A percentile compares a stretch with the other conserved stretches of the same genome.
Evolutionary conservation across 64 coral and sea anemone genomes (phyloP).

Genomic region (Stichodactyla mertensii): DNA sequence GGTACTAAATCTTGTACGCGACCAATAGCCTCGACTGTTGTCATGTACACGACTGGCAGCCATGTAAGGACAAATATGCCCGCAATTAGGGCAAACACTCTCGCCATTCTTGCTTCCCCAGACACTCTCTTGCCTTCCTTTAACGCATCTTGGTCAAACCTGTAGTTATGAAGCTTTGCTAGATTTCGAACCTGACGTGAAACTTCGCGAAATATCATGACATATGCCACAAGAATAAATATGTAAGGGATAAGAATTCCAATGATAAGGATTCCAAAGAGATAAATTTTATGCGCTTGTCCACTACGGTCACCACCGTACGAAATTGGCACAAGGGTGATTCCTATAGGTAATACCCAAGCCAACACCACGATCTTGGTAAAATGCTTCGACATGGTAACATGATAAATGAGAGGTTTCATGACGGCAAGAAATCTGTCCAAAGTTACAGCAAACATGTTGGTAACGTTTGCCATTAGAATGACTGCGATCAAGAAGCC

Average conservation of each 20-base stretch:
- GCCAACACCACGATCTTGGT: conserved; percentile 52
- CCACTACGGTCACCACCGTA: conserved; percentile 14
- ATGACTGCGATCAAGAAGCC: conserved; percentile 54
- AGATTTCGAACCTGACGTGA: conserved; percentile 52
- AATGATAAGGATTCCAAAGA: conserved; percentile 55
- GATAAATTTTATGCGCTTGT: conserved; percentile 18
- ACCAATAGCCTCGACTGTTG: conserved; percentile 28
- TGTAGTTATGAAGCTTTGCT: conserved; percentile 35
- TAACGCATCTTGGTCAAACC: conserved; percentile 19
- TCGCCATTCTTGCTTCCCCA: conserved; percentile 30
- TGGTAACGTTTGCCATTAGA: conserved; percentile 73
- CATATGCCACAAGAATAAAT: conserved; percentile 71
- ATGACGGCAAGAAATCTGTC: conserved; percentile 74
- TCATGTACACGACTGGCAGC: conserved; percentile 63
- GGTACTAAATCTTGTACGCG: conserved; percentile 4
- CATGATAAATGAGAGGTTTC: conserved; percentile 59
- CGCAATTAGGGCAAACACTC: conserved; percentile 57
- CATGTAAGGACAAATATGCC: conserved; percentile 57
- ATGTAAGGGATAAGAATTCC: conserved; percentile 74
- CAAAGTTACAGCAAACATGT: conserved; percentile 75
- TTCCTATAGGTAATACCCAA: conserved; percentile 53
- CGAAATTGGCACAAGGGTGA: conserved; percentile 42
- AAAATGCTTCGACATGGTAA: conserved; percentile 73
- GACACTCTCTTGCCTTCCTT: conserved; percentile 48
- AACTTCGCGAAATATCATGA: conserved; percentile 79